Evolutionary conservation across 92 coral and sea anemone genomes (phyloP).

Genomic region (Phenganax stokvisi): DNA sequence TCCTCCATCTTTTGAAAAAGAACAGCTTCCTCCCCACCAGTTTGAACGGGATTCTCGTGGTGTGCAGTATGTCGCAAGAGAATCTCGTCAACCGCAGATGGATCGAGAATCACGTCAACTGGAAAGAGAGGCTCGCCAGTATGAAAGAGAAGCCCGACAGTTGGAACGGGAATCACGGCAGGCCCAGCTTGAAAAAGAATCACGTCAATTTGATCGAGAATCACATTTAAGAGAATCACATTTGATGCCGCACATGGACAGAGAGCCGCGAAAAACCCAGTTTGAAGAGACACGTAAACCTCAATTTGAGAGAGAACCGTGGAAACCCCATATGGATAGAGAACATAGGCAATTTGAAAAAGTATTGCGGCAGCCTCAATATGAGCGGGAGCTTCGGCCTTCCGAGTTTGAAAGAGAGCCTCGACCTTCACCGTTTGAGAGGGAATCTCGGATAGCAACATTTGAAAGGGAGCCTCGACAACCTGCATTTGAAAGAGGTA

Average conservation of each 20-base stretch:
- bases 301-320: conserved; percentile 4
- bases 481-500: conserved; percentile 1
- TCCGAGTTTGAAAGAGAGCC: not conserved
- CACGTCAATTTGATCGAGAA: conserved; percentile 2
- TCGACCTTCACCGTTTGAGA: not conserved
- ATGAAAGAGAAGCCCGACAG: not conserved
- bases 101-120: conserved; percentile 8
- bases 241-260: not conserved
- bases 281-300: too few species aligned
- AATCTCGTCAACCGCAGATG: conserved; percentile 7
- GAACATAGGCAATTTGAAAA: not conserved
- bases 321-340: conserved; percentile 3
- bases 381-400: not conserved
- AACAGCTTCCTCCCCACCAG: not conserved
- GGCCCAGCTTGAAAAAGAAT: conserved; percentile 10
- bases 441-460: conserved; percentile 7
- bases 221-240: not conserved
- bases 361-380: conserved; percentile 3
- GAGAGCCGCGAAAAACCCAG: not conserved
- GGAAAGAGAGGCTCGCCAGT: conserved; percentile 16
- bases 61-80: not conserved
- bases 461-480: not conserved
- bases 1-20: conserved; percentile 10
- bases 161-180: conserved; percentile 8
- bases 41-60: conserved; percentile 6